Evolutionary conservation across 2,797 vertebrate species (phyloP), one percentile per base, ranked within the genome.

Genomic region (Karalla daura): DNA sequence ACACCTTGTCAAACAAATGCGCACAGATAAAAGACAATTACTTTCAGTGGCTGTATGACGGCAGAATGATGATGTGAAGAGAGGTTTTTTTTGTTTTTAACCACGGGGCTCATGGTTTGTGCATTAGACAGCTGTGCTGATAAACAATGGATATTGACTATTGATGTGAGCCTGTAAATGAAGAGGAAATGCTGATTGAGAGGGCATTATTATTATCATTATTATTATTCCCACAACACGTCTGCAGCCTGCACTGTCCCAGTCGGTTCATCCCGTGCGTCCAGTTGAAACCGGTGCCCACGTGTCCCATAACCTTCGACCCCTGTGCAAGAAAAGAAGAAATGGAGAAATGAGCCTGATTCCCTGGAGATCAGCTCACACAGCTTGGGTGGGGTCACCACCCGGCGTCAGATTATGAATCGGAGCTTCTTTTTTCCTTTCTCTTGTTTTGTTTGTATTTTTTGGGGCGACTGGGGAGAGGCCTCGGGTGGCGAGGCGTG

Each of bases 1-100:
- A 88, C 64, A 85, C 27, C 66, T 64, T 70, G 52, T 86, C 63
- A 86, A 83, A 88, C 76, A 81, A 69, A 85, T 65, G 77, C 0
- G 10, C 76, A 68, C 68, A 43, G 74, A 89, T 66, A 17, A 81
- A 66, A 83, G 55, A 55, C 47, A 80, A 78, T 82, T 50, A 28
- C 59, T 10, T 69, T 20, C 23, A 50, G 55, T 37, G 24, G 32
- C 37, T 63, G 1, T 54, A 51, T 30, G 43, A 73, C 39, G 33
- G 32, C 10, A 11, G 11, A 32, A 18, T 41, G 24, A 61, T 35
- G 25, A 18, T 49, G 18, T 33, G 24, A 64, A 21, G 20, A 64
- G 33, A 52, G 50, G 1, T 35, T n/a, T n/a, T n/a, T n/a, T n/a
- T n/a, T n/a, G n/a, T n/a, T 44, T 59, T 61, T 37, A 32, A 35